Evolutionary conservation across 1,140 invertebrate species (phyloP), one percentile per base, ranked within the genome.

Genomic region (Diuraphis noxia): DNA sequence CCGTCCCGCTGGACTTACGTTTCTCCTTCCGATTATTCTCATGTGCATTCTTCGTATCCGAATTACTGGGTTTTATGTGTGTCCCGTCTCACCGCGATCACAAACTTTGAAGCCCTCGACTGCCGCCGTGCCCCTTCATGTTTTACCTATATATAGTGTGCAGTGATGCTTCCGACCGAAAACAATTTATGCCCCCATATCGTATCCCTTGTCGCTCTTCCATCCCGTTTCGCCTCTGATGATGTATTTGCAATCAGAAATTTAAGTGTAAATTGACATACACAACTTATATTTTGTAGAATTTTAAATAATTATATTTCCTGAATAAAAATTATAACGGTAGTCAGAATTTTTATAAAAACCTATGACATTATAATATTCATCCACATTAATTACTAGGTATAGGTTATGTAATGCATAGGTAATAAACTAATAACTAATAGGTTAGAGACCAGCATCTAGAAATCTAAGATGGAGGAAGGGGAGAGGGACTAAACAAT

Each of bases 51-150:
- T 2, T 34, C 34, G 43, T 85, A 34, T 85, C n/a, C n/a, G n/a
- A 85, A 85, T 85, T 49, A 46, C n/a, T 8, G 21, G 41, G 36
- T 85, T 85, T 85, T 85, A 85, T 85, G 30, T 43, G 41, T 85
- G 41, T 85, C n/a, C n/a, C 2, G 43, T 85, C n/a, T 17, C 30
- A 3, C 36, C 19, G 21, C 77, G 21, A 4, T 77, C 5, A 0
- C 34, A 77, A 19, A 77, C 19, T 77, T 19, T 79, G 21, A 56
- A 56, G n/a, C 77, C 8, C 21, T 21, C 36, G 9, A 13, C 77
- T 36, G 19, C n/a, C 13, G n/a, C 72, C 0, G 8, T 46, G 72
- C 36, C 30, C 30, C 17, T n/a, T 85, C 30, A 82, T n/a, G 41
- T 49, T 49, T 85, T 36, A n/a, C n/a, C n/a, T n/a, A 46, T 46